Conservation (phyloP, 2,113 vertebrate genomes). For the Tangachromis dhanisi region DNA sequence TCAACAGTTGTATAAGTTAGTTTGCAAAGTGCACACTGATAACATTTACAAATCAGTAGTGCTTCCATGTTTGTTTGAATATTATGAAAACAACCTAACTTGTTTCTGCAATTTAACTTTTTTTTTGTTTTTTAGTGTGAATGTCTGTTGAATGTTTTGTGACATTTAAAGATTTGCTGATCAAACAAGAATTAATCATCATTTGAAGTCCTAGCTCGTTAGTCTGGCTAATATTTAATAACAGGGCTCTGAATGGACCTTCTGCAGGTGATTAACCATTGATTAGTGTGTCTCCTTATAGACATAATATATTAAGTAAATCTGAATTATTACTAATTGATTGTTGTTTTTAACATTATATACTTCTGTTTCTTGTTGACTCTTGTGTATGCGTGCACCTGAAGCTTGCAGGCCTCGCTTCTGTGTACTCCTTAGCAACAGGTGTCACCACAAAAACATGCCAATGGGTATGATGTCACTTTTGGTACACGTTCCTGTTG, state of each 20-base stretch:
- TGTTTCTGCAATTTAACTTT: background rate
- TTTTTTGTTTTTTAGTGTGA: background rate
- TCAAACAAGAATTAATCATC: background rate
- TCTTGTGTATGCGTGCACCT: background rate
- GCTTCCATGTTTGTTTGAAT: background rate
- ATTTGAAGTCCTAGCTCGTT: background rate
- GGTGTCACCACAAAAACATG: background rate
- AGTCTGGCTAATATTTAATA: background rate
- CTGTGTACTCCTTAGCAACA: background rate
- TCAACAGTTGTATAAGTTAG: background rate
- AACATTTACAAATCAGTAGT: background rate
- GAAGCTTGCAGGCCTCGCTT: background rate
- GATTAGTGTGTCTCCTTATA: background rate
- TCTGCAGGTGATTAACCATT: background rate
- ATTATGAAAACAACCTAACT: background rate
- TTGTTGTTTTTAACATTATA: background rate
- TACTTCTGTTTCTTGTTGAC: background rate
- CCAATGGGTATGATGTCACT: background rate
- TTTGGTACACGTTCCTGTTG: background rate
- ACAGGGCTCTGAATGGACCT: background rate
- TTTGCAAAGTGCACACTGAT: background rate
- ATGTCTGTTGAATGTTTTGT: background rate
- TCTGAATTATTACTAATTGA: background rate
- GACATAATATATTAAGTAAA: background rate
- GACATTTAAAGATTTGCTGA: background rate